Percentiles rank a stretch among this genome's conserved stretches.
Conservation (phyloP, 2,113 vertebrate species). For the Mystacornis crossleyi region DNA sequence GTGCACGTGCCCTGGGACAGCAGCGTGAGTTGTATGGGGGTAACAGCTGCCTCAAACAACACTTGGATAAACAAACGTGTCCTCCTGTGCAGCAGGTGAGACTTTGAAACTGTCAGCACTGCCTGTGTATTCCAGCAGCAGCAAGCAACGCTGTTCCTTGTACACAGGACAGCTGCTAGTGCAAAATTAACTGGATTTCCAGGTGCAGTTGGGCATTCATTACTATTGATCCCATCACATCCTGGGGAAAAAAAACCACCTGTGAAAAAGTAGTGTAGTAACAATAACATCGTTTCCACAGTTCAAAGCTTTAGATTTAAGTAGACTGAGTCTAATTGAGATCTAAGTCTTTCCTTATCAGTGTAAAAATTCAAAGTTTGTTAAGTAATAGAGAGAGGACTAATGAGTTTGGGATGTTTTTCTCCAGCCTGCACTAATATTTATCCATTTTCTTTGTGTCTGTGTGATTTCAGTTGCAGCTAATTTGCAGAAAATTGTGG, state of each 20-base stretch:
- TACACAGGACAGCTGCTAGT: neutral
- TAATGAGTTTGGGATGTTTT: neutral
- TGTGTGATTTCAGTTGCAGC: slow-evolving; percentile 91
- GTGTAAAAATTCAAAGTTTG: neutral
- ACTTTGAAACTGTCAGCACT: neutral
- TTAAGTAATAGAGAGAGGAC: neutral
- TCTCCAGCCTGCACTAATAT: neutral
- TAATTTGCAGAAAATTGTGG: slow-evolving; percentile 99
- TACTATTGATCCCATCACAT: neutral
- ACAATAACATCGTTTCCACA: neutral
- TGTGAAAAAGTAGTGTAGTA: neutral
- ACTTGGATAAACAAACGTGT: neutral
- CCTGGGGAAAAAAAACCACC: neutral
- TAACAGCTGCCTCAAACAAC: neutral
- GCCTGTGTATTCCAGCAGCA: neutral
- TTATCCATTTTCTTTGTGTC: slow-evolving; percentile 14
- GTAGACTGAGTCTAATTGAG: neutral
- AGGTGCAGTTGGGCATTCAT: neutral
- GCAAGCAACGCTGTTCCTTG: neutral
- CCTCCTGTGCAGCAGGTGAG: neutral
- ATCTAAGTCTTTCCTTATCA: neutral
- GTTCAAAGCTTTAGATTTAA: neutral
- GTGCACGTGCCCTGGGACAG: neutral
- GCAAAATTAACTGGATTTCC: neutral
- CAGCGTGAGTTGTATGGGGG: accelerated